Conservation (phyloP, 2,888 invertebrate species). For the Fabriciana adippe region DNA sequence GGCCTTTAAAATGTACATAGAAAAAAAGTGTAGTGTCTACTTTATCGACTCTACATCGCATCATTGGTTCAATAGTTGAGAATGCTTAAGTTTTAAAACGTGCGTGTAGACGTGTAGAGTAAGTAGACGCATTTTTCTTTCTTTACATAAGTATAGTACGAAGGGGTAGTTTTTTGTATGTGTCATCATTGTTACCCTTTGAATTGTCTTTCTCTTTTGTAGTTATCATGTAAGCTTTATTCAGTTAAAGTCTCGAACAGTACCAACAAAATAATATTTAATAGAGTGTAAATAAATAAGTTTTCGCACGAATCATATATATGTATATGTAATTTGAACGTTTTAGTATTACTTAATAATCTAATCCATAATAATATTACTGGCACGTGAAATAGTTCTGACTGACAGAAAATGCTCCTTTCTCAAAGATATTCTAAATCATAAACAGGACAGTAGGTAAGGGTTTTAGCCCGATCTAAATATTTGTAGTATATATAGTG, state of each 20-base stretch:
- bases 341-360: too few relatives aligned
- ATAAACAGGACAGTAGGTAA: too few relatives aligned
- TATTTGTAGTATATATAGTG: too few relatives aligned
- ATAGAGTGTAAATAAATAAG: not conserved
- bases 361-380: too few relatives aligned
- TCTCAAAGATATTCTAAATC: too few relatives aligned
- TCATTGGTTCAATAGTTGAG: slow-evolving; percentile 1
- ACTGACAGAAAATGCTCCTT: too few relatives aligned
- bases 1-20: too few relatives aligned
- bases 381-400: too few relatives aligned
- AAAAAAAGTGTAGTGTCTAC: too few relatives aligned
- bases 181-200: slow-evolving; percentile 14
- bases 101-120: not conserved
- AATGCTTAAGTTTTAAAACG: slow-evolving; percentile 4
- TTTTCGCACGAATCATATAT: too few relatives aligned
- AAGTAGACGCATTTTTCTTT: not conserved
- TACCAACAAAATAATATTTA: not conserved
- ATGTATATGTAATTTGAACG: too few relatives aligned
- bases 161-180: slow-evolving; percentile 13
- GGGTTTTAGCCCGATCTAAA: too few relatives aligned
- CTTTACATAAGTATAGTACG: not conserved
- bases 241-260: not conserved
- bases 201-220: not conserved
- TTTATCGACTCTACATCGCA: not conserved
- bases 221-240: not conserved